These are phyloP conservation scores for Erethizon dorsatum DNA, from an alignment of 2,797 vertebrate genomes.

Conservation along the genomic window DNA sequence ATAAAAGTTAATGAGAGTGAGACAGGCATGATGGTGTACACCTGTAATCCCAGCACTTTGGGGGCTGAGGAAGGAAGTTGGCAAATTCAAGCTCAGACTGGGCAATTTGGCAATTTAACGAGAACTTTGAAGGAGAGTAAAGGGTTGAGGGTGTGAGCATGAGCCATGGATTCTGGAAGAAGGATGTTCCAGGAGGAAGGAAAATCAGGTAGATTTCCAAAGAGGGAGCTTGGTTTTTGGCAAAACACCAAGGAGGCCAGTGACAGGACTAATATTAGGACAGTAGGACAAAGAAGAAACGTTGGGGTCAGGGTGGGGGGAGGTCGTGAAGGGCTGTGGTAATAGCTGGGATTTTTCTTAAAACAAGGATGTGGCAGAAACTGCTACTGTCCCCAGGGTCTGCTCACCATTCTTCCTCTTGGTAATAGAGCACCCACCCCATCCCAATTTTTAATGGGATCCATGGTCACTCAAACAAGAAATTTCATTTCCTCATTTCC, in stretches of 20 bases:
- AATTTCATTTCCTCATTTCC: constrained; percentile 44
- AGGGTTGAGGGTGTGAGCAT: neutral
- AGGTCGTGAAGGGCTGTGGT: too few relatives aligned
- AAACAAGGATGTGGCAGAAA: neutral
- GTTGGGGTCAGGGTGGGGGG: too few relatives aligned
- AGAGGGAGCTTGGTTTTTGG: neutral
- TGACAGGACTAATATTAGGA: neutral
- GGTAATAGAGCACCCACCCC: neutral
- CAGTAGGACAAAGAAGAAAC: neutral
- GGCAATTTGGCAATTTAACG: neutral
- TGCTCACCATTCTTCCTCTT: neutral
- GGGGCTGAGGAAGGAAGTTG: neutral
- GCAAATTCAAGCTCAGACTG: neutral
- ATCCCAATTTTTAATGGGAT: constrained; percentile 27
- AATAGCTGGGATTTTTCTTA: neutral
- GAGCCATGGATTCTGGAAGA: neutral
- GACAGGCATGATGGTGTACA: neutral
- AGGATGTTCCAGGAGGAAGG: neutral
- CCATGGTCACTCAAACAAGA: neutral
- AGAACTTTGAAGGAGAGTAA: neutral
- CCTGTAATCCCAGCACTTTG: neutral
- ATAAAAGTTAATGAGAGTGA: neutral
- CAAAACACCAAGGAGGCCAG: neutral
- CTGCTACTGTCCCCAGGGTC: neutral
- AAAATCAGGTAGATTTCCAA: neutral